Percentiles rank a stretch among this genome's conserved stretches.
phyloP scores from a whole-genome alignment of 1,140 invertebrate species.

The Brachionus manjavacas region DNA sequence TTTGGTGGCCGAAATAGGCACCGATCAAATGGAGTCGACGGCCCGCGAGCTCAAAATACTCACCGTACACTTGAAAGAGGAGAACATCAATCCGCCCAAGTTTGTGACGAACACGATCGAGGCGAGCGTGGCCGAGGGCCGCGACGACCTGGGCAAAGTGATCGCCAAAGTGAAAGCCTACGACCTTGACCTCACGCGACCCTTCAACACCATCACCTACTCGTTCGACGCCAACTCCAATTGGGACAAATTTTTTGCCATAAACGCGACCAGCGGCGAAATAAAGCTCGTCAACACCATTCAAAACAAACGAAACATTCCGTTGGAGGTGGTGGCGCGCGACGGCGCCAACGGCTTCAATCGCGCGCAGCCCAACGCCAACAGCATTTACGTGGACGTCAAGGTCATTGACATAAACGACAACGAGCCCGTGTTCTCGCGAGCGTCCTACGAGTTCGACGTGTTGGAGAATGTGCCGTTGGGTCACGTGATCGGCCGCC shows the following conservation, averaged over 20 bases:
- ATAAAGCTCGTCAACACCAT: conserved; percentile 31
- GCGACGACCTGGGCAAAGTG: conserved; percentile 26
- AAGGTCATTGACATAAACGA: conserved; percentile 42
- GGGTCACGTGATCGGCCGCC: conserved; percentile 8
- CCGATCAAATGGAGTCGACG: conserved; percentile 33
- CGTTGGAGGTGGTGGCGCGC: conserved; percentile 7
- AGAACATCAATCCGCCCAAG: conserved; percentile 37
- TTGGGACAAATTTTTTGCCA: conserved; percentile 18
- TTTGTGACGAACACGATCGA: conserved; percentile 39
- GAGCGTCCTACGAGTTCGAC: conserved; percentile 4
- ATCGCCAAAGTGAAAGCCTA: conserved; percentile 38
- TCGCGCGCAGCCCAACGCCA: background rate
- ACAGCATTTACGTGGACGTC: conserved; percentile 38
- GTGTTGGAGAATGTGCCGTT: background rate
- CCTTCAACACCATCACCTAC: conserved; percentile 15
- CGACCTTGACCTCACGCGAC: conserved; percentile 8
- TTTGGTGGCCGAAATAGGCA: conserved; percentile 23
- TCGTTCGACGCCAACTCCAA: conserved; percentile 9
- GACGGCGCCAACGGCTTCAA: conserved; percentile 33
- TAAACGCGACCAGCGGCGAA: conserved; percentile 32
- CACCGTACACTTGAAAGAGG: conserved; percentile 4
- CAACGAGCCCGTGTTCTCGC: conserved; percentile 2
- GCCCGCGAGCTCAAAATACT: conserved; percentile 24
- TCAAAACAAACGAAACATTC: conserved; percentile 34
- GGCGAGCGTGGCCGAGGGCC: conserved; percentile 30